A percentile compares a stretch with the other conserved stretches of the same genome.
These are phyloP conservation scores for Poicephalus meyeri DNA, from an alignment of 2,113 vertebrate species.

Conservation along the genomic window DNA sequence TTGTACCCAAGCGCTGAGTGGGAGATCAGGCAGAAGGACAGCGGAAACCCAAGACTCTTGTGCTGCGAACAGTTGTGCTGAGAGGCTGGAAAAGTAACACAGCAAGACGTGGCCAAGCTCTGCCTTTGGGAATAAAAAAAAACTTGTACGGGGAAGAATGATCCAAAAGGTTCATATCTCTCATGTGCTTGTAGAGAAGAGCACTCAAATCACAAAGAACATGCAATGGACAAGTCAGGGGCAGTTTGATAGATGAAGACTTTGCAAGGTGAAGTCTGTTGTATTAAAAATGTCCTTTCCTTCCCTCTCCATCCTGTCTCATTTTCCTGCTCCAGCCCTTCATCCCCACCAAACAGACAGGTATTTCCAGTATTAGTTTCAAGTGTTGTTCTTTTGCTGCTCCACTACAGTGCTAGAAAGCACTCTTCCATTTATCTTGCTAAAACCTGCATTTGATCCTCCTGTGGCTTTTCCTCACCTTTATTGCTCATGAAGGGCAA, in stretches of 20 bases:
- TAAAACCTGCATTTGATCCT: neutral
- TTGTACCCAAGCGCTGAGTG: neutral
- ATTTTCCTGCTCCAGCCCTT: neutral
- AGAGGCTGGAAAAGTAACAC: neutral
- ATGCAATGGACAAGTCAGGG: neutral
- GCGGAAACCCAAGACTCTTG: neutral
- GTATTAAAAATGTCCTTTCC: neutral
- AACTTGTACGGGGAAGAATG: neutral
- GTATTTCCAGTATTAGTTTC: neutral
- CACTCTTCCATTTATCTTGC: neutral
- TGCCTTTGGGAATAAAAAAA: conserved; percentile 7
- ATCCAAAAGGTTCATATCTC: neutral
- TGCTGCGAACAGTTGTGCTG: neutral
- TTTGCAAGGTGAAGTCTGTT: neutral
- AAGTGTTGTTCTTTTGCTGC: neutral
- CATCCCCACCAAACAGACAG: neutral
- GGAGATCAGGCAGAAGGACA: conserved; percentile 16
- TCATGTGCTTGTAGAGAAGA: neutral
- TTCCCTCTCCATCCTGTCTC: neutral
- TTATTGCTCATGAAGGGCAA: neutral
- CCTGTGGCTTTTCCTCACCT: neutral
- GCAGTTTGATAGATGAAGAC: neutral
- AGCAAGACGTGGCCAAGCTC: neutral
- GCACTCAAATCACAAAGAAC: neutral
- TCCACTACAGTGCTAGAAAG: neutral